A percentile compares a stretch with the other conserved stretches of the same genome.
phyloP scores from a whole-genome alignment of 1,140 invertebrate genomes.

The Bombus sylvicola region DNA sequence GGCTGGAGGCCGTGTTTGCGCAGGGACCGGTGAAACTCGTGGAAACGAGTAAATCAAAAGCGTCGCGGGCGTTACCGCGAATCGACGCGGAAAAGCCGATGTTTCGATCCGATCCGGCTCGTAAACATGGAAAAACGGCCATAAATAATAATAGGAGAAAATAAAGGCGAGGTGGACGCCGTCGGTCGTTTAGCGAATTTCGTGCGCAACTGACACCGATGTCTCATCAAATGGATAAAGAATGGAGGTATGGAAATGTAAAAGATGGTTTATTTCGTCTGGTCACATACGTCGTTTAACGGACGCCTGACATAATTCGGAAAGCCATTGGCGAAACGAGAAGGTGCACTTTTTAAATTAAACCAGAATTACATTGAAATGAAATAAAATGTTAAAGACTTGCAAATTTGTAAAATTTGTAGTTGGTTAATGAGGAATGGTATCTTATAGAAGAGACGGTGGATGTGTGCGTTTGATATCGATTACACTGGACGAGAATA shows the following conservation, averaged over 20 bases:
- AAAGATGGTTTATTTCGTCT: neutral
- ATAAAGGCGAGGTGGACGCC: neutral
- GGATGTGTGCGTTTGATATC: neutral
- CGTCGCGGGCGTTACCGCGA: neutral
- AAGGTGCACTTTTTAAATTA: neutral
- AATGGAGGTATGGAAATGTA: neutral
- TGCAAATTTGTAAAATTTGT: neutral
- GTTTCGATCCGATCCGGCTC: constrained; percentile 11
- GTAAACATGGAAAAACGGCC: neutral
- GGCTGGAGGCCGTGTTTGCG: constrained; percentile 5
- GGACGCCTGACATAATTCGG: neutral
- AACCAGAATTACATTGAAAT: neutral
- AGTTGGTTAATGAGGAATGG: neutral
- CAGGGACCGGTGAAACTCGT: neutral
- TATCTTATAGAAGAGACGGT: neutral
- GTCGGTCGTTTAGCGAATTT: neutral
- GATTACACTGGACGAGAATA: neutral
- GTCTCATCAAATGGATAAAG: neutral
- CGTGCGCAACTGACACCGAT: neutral
- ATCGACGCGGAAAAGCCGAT: constrained; percentile 19
- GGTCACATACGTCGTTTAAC: neutral
- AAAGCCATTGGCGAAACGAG: neutral
- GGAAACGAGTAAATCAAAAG: constrained; percentile 44
- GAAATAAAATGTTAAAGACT: neutral
- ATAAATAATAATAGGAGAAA: constrained; percentile 24